These are phyloP conservation scores for Drosophila cognata DNA, from an alignment of 2,888 invertebrate species.

Conservation along the genomic window DNA sequence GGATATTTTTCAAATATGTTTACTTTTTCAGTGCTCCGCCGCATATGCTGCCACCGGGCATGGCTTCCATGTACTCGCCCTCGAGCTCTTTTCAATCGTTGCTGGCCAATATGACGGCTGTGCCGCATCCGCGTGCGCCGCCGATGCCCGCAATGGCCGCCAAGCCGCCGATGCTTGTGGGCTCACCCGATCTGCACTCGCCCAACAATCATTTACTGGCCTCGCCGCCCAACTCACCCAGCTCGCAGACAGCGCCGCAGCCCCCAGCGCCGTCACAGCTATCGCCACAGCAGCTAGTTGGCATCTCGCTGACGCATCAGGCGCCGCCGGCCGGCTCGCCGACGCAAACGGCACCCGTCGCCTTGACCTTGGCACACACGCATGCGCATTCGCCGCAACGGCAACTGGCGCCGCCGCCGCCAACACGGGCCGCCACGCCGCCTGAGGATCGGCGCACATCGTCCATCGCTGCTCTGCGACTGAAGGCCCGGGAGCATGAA, in stretches of 20 bases:
- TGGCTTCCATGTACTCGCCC: conserved; percentile 86
- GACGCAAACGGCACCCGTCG: conserved; percentile 69
- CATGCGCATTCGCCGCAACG: conserved; percentile 69
- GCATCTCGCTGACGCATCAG: conserved; percentile 86
- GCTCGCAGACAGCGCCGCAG: conserved; percentile 55
- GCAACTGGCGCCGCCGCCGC: conserved; percentile 84
- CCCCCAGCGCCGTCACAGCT: conserved; percentile 86
- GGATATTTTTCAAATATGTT: background rate
- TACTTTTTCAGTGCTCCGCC: conserved; percentile 87
- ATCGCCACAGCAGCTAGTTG: conserved; percentile 87
- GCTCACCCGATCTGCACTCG: conserved; percentile 82
- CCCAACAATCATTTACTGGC: conserved; percentile 81
- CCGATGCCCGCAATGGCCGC: conserved; percentile 60
- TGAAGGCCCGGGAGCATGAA: conserved; percentile 96
- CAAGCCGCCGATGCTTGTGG: conserved; percentile 76
- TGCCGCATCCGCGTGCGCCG: conserved; percentile 87
- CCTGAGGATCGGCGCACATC: conserved; percentile 93
- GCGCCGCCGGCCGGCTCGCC: conserved; percentile 60
- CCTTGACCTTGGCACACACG: conserved; percentile 57
- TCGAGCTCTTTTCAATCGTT: conserved; percentile 93
- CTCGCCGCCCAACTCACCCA: conserved; percentile 83
- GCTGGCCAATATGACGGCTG: conserved; percentile 86
- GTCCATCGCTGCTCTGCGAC: conserved; percentile 93
- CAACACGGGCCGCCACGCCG: conserved; percentile 85
- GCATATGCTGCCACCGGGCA: conserved; percentile 88